Base-by-base conservation (phyloP, 2,113 vertebrate genomes). In the Saccopteryx leptura region DNA sequence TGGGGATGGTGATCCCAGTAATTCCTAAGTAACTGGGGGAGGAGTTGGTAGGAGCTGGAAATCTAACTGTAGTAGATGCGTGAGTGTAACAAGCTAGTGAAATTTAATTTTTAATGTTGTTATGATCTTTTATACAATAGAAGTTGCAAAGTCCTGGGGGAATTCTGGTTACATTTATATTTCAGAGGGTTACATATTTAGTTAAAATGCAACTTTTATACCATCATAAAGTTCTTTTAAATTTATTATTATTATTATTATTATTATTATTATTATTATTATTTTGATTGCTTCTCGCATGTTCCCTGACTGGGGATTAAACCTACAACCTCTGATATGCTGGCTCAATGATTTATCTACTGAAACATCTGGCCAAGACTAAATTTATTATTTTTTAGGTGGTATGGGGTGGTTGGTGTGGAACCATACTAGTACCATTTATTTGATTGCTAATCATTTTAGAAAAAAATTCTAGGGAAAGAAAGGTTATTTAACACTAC, bases 101-200 rank as follows among this genome's bases (percentile, higher is more conserved):
- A 26, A 75, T 82, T 65, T 90, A 14, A 95, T 23, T n/a, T 46
- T 82, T 91, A 50, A 58, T 92, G 17, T 76, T 96, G 69, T 66
- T 81, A 81, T 74, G 48, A 74, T 4, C 23, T 56, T 66, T 65
- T 76, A 54, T 81, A 6, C 3, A 93, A 28, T 80, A 4, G 28
- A 85, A 79, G 11, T 46, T 52, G 9, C 7, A 75, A 85, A 89
- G 11, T 91, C 11, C n/a, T 76, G 7, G 13, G 31, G 19, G 52
- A 74, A 60, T 78, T 82, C 39, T 79, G 17, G 9, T 88, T 54
- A 63, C 7, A 78, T 5, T 28, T 78, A n/a, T 39, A 78, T 88
- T 91, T 88, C n/a, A 74, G 33, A 71, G 17, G 21, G 82, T n/a
- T 74, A 17, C 24, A 26, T 74, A 82, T 90, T 87, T 84, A 84